These are phyloP conservation scores for Spilarctia lutea DNA, from an alignment of 2,888 invertebrate species.

Conservation along the genomic window DNA sequence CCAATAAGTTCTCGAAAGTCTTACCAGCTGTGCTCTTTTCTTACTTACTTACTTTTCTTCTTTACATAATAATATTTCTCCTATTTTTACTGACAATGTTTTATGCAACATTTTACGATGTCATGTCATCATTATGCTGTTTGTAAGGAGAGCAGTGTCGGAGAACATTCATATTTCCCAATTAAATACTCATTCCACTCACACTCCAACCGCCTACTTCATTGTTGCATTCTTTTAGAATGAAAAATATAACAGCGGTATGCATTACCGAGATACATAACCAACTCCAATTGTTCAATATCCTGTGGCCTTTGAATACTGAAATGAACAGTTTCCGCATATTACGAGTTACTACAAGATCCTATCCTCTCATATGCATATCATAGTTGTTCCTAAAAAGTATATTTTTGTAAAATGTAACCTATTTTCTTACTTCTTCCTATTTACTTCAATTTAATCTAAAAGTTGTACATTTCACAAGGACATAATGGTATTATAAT, in stretches of 20 bases:
- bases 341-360: constrained; percentile 9
- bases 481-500: background rate
- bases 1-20: background rate
- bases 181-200: background rate
- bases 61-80: too few relatives aligned
- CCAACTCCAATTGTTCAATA: constrained; percentile 10
- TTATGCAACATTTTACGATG: too few relatives aligned
- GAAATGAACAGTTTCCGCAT: constrained; percentile 18
- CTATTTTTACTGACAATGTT: too few relatives aligned
- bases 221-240: background rate
- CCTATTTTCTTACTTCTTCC: too few relatives aligned
- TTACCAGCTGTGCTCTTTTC: background rate
- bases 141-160: background rate
- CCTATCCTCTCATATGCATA: background rate
- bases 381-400: background rate
- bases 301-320: constrained; percentile 15
- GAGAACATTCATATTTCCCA: background rate
- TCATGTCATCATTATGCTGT: background rate
- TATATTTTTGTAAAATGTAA: background rate
- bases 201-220: background rate
- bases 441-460: background rate
- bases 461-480: background rate
- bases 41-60: background rate
- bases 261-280: background rate
- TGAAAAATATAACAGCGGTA: background rate